Evolutionary conservation across 1,140 invertebrate species (phyloP).

Genomic region (Monochamus saltuarius): DNA sequence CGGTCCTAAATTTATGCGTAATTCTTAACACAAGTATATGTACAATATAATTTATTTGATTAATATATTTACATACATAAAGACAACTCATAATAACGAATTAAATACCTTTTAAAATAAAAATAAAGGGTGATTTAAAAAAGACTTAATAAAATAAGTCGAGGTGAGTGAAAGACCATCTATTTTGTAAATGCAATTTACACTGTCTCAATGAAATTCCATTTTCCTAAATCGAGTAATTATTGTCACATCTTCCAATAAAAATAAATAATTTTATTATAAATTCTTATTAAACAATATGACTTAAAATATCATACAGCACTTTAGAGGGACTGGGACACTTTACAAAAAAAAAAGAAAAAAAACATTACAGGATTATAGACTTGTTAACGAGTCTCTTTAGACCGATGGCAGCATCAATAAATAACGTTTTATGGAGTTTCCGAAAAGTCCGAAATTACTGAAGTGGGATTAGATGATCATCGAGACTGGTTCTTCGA

Average conservation of each 20-base stretch:
- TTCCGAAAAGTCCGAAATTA: neutral
- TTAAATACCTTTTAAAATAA: constrained; percentile 7
- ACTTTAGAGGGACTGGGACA: no score
- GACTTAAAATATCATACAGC: no score
- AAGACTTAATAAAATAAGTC: neutral
- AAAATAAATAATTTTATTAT: no score
- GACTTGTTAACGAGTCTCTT: neutral
- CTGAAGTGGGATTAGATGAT: constrained; percentile 56
- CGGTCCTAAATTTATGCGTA: no score
- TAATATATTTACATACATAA: constrained; percentile 17
- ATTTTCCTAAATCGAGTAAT: no score
- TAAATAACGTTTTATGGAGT: neutral
- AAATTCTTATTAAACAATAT: no score
- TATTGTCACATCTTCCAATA: no score
- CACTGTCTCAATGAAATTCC: no score
- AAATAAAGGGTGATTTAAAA: constrained; percentile 3
- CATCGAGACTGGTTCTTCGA: constrained; percentile 82
- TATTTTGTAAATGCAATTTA: constrained; percentile 8
- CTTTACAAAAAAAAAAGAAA: no score
- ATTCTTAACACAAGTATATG: neutral
- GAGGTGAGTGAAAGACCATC: neutral
- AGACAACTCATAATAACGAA: neutral
- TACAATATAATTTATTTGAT: constrained; percentile 17
- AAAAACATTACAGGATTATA: no score
- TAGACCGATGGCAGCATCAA: constrained; percentile 7